These are phyloP conservation scores for Stomorhina lunata DNA, from an alignment of 2,888 invertebrate genomes.

Conservation along the genomic window DNA sequence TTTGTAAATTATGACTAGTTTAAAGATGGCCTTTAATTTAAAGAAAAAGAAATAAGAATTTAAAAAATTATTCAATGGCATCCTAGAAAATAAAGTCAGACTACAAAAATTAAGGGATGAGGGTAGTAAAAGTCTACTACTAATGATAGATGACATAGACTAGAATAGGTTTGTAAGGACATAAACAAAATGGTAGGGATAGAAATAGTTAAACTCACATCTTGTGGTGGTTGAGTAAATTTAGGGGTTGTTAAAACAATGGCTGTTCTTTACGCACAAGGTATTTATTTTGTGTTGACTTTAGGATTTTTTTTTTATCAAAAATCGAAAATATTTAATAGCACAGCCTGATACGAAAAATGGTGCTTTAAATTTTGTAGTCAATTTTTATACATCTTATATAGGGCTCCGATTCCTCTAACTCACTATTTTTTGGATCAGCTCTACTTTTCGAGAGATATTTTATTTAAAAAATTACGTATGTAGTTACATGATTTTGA, in stretches of 20 bases:
- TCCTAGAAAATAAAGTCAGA: conserved; percentile 31
- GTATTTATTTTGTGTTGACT: too few relatives aligned
- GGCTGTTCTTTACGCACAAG: too few relatives aligned
- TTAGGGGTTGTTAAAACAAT: conserved; percentile 53
- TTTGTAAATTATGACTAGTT: conserved; percentile 8
- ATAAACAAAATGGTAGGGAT: conserved; percentile 55
- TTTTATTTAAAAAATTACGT: too few relatives aligned
- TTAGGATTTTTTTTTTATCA: too few relatives aligned
- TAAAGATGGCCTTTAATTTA: conserved; percentile 59
- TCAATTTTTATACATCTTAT: too few relatives aligned
- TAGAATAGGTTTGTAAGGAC: conserved; percentile 26
- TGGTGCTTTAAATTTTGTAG: too few relatives aligned
- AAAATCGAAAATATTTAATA: too few relatives aligned
- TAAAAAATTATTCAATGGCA: conserved; percentile 49
- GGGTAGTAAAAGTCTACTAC: conserved; percentile 39
- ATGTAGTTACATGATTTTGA: too few relatives aligned
- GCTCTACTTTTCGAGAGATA: too few relatives aligned
- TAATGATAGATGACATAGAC: neutral
- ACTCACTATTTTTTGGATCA: too few relatives aligned
- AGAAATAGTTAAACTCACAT: conserved; percentile 41
- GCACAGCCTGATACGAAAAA: too few relatives aligned
- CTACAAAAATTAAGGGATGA: conserved; percentile 51
- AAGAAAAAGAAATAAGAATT: conserved; percentile 28
- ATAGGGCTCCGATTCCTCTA: too few relatives aligned
- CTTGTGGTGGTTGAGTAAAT: conserved; percentile 11